A percentile compares a stretch with the other conserved stretches of the same genome.
Evolutionary conservation across 2,797 vertebrate species (phyloP).

Genomic region (Typhlichthys subterraneus): DNA sequence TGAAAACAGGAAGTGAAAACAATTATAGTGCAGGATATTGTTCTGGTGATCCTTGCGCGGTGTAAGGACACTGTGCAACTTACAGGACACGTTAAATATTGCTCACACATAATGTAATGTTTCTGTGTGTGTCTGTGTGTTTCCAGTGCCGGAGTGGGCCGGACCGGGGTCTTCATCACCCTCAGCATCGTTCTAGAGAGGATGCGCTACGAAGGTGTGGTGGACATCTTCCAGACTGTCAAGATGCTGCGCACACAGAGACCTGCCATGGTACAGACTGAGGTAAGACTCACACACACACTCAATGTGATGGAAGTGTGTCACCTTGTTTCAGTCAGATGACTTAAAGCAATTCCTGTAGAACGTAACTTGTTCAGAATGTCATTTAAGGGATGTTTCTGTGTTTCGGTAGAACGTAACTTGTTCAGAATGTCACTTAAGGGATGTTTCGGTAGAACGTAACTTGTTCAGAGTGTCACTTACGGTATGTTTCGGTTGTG

Average conservation of each 20-base stretch:
- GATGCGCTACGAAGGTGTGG: conserved; percentile 97
- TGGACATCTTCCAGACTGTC: conserved; percentile 98
- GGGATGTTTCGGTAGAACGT: neutral
- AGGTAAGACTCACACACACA: conserved; percentile 77
- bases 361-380: too few species aligned
- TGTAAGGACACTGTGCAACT: neutral
- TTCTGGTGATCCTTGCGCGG: neutral
- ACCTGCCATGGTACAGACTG: conserved; percentile 98
- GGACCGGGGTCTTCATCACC: conserved; percentile 96
- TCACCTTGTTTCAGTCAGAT: too few species aligned
- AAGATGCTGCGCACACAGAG: conserved; percentile 98
- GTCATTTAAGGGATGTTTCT: too few species aligned
- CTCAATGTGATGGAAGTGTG: neutral
- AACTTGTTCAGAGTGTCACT: conserved; percentile 7
- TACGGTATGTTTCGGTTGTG: conserved; percentile 24
- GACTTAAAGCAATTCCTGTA: too few species aligned
- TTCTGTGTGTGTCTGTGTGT: conserved; percentile 15
- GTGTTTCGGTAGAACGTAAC: too few species aligned
- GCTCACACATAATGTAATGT: neutral
- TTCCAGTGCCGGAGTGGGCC: conserved; percentile 90
- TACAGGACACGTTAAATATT: neutral
- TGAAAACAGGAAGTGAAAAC: too few species aligned
- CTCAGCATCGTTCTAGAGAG: conserved; percentile 96
- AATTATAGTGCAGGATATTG: neutral
- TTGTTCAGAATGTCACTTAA: too few species aligned